These are phyloP conservation scores for Pteruthius melanotis DNA, from an alignment of 2,113 vertebrate species.

Conservation along the genomic window DNA sequence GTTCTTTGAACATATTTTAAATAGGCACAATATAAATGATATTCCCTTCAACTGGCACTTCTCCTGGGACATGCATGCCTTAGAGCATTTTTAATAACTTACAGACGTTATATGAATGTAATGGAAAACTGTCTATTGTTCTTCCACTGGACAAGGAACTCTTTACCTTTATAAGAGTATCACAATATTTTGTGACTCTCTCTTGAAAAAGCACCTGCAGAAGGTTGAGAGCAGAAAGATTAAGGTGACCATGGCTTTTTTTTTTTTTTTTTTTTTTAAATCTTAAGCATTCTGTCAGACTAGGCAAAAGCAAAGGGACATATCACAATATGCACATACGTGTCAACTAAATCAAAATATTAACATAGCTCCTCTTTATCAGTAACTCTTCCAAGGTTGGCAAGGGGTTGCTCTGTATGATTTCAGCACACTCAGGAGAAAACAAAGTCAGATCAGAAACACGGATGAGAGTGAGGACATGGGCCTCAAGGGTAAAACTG, in stretches of 20 bases:
- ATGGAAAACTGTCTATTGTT: conserved; percentile 25
- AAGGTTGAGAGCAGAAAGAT: background rate
- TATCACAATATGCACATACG: background rate
- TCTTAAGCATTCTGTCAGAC: background rate
- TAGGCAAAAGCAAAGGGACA: background rate
- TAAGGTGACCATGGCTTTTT: background rate
- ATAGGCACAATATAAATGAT: conserved; percentile 5
- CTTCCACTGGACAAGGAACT: background rate
- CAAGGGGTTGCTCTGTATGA: background rate
- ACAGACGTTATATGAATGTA: background rate
- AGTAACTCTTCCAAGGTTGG: background rate
- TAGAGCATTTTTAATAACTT: conserved; percentile 52
- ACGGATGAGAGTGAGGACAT: background rate
- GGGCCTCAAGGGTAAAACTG: background rate
- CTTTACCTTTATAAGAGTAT: background rate
- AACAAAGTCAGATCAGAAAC: background rate
- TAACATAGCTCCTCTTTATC: background rate
- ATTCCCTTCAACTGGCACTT: conserved; percentile 12
- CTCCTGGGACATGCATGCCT: conserved; percentile 12
- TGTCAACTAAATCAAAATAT: background rate
- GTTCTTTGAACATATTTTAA: conserved; percentile 27
- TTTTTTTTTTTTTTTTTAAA: background rate
- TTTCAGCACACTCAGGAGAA: background rate
- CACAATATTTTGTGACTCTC: background rate
- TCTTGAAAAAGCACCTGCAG: background rate